Base-by-base conservation (phyloP, 1,140 invertebrate species). In the Caenorhabditis tropicalis region DNA sequence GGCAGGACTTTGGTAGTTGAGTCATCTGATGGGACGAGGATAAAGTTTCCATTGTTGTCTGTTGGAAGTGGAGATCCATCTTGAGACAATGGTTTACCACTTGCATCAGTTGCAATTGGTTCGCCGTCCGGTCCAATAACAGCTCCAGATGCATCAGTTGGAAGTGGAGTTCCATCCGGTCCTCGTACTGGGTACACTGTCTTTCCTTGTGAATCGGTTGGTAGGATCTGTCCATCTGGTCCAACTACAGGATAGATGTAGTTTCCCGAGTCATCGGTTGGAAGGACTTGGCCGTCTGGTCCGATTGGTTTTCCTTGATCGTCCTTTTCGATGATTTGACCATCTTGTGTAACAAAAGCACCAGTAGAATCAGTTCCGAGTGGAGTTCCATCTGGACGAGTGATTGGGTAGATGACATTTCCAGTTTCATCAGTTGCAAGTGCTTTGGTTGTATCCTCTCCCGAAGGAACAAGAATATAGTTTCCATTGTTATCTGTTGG, bases 401-500 rank as follows among this genome's bases (percentile, higher is more conserved):
- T 82, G 29, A 85, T 49, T 15, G 86, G 80, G 46, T 79, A 39
- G 7, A 86, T 60, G 27, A 86, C 24, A 15, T 84, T 43, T n/a
- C 85, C 86, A 65, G 43, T 10, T n/a, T 49, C 51, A 84, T 88
- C 87, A n/a, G 87, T 90, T 58, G 88, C 88, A 24, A 84, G 70
- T 46, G 85, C 49, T 51, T 87, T 29, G n/a, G 60, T 29, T 5
- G n/a, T 24, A 9, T 43, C n/a, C 31, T 74, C 58, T 7, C 36
- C 65, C 15, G 81, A 19, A 24, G 82, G 70, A 4, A 51, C 19
- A 33, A 65, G 33, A 21, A 84, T 46, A 33, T 84, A 84, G 21
- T 85, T 79, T 65, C 80, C 82, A n/a, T 29, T 5, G 15, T 6
- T 16, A 65, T 85, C 82, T n/a, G 84, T 85, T 39, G 84, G 81